Evolutionary conservation across 2,113 vertebrate genomes (phyloP).

Genomic region (Typhlomys cinereus): DNA sequence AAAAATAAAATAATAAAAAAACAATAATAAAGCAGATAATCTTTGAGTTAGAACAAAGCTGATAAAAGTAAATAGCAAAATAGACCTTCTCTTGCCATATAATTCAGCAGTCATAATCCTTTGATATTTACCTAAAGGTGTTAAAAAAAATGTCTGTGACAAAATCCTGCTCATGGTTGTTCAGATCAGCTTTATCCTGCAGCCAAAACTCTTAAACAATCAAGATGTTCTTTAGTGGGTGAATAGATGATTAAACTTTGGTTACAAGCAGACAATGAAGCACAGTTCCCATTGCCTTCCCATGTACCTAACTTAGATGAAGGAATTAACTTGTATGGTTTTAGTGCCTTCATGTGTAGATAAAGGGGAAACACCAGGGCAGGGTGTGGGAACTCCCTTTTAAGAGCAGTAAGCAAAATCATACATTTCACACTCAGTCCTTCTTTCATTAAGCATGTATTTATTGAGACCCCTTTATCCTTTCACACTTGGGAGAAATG

Average conservation of each 20-base stretch:
- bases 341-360: not conserved
- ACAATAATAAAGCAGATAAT: too few species aligned
- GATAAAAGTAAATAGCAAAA: too few species aligned
- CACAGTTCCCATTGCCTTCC: not conserved
- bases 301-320: not conserved
- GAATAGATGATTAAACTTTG: not conserved
- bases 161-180: not conserved
- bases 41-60: too few species aligned
- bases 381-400: not conserved
- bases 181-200: not conserved
- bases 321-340: not conserved
- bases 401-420: not conserved
- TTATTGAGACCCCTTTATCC: not conserved
- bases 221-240: not conserved
- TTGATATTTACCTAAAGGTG: not conserved
- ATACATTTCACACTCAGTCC: not conserved
- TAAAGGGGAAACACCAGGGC: not conserved
- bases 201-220: not conserved
- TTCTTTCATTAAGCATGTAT: not conserved
- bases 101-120: not conserved
- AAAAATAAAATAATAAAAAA: too few species aligned
- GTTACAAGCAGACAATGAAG: not conserved
- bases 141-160: not conserved
- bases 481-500: not conserved
- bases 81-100: too few species aligned